phyloP scores from a whole-genome alignment of 2,888 invertebrate species.

The Chymomyza procnemis region DNA sequence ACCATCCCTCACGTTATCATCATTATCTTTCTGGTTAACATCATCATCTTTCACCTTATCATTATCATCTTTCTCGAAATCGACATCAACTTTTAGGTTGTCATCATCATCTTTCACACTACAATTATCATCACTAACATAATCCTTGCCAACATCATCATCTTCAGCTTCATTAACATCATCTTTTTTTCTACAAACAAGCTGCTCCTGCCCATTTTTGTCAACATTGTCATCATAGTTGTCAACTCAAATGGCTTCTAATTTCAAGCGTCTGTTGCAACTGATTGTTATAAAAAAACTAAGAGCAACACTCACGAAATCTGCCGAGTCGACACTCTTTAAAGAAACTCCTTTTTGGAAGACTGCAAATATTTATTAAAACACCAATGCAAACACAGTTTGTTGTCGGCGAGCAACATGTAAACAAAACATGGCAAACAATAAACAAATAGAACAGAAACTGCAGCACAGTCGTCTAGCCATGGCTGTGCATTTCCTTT shows the following conservation, averaged over 20 bases:
- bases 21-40: too few species aligned
- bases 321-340: not conserved
- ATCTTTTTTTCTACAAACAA: too few species aligned
- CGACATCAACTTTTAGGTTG: too few species aligned
- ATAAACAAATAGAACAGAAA: not conserved
- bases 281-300: not conserved
- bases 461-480: not conserved
- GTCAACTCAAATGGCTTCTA: slow-evolving; percentile 44
- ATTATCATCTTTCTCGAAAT: slow-evolving; percentile 13
- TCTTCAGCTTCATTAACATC: slow-evolving; percentile 22
- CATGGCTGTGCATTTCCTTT: not conserved
- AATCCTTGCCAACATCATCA: too few species aligned
- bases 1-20: too few species aligned
- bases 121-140: too few species aligned
- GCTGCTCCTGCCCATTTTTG: too few species aligned
- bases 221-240: slow-evolving; percentile 9
- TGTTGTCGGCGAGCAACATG: not conserved
- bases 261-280: slow-evolving; percentile 42
- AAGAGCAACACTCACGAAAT: not conserved
- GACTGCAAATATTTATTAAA: not conserved
- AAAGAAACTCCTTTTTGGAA: not conserved
- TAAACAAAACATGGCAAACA: not conserved
- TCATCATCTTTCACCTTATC: slow-evolving; percentile 10
- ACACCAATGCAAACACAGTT: not conserved
- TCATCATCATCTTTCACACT: too few species aligned